Base-by-base conservation (phyloP, 2,888 invertebrate genomes). In the Tenthredo distinguenda region DNA sequence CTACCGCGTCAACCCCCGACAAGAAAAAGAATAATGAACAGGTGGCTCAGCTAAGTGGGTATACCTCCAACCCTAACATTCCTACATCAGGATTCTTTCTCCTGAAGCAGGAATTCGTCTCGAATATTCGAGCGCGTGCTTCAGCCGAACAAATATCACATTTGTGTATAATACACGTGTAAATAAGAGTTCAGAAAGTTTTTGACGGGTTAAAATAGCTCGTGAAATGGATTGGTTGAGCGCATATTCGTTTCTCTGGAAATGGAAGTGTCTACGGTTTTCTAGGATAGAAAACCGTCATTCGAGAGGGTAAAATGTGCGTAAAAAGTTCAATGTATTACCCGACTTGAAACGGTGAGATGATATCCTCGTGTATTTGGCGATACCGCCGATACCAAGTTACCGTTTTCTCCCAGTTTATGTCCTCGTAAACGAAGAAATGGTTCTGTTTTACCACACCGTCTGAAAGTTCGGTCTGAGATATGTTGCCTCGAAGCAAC, bases 351-450 rank as follows among this genome's bases (percentile, higher is more conserved):
- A 77, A 50, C 50, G n/a, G 50, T 21, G 55, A 18, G 50, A 77
- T 77, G 31, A 31, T 77, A 77, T 77, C 18, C 50, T 6, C 76
- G 50, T n/a, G 76, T 50, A 77, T 77, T 77, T 26, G 31, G 31
- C 50, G 50, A 77, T 47, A 50, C 50, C 50, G 18, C 2, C n/a
- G 50, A 50, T 47, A 50, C 50, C 50, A 47, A 77, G 26, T 18
- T 50, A 55, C 50, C 50, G 50, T 77, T 81, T 81, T 37, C 58
- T 62, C 37, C 62, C 10, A 62, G 37, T 62, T 81, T 62, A 62
- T 40, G 15, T 21, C 34, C 37, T 21, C 81, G 40, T 62, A 81
- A 62, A 37, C 12, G 9, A 37, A 43, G 43, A 47, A 62, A 37
- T 40, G 21, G 40, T 40, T 62, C 50, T 47, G 55, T 47, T 77